phyloP scores from a whole-genome alignment of 2,113 vertebrate genomes.

The Urocolius indicus region DNA sequence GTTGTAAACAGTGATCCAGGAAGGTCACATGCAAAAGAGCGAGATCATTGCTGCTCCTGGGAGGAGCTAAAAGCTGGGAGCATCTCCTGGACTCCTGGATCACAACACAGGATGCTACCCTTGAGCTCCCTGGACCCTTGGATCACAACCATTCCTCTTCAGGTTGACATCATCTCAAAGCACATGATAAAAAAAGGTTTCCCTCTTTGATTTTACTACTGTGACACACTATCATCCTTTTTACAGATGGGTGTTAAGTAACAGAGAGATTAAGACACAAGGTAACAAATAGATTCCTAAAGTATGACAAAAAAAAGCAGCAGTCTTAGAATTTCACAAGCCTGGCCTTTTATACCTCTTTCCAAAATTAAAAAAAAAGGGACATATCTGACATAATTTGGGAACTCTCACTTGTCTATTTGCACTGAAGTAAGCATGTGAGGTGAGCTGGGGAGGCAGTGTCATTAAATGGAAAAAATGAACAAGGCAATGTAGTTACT shows the following conservation, averaged over 20 bases:
- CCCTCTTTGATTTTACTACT: neutral
- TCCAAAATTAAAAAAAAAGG: constrained; percentile 10
- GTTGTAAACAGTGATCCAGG: neutral
- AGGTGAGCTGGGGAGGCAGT: neutral
- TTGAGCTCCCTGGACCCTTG: neutral
- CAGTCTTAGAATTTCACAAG: constrained; percentile 2
- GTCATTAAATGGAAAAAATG: neutral
- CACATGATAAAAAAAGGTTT: neutral
- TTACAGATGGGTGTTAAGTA: neutral
- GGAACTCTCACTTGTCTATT: constrained; percentile 25
- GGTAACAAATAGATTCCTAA: neutral
- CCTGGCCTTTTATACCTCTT: neutral
- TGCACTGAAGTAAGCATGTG: neutral
- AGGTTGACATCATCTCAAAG: neutral
- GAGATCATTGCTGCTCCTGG: neutral
- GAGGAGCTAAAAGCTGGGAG: neutral
- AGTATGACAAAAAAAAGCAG: neutral
- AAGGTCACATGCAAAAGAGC: neutral
- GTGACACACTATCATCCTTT: neutral
- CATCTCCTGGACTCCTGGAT: neutral
- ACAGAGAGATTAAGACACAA: neutral
- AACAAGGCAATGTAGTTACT: neutral
- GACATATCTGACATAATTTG: neutral
- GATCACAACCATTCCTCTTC: neutral
- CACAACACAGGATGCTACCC: neutral